These are phyloP conservation scores for Palythoa grandiflora DNA, from an alignment of 92 coral and sea anemone genomes.

Conservation along the genomic window DNA sequence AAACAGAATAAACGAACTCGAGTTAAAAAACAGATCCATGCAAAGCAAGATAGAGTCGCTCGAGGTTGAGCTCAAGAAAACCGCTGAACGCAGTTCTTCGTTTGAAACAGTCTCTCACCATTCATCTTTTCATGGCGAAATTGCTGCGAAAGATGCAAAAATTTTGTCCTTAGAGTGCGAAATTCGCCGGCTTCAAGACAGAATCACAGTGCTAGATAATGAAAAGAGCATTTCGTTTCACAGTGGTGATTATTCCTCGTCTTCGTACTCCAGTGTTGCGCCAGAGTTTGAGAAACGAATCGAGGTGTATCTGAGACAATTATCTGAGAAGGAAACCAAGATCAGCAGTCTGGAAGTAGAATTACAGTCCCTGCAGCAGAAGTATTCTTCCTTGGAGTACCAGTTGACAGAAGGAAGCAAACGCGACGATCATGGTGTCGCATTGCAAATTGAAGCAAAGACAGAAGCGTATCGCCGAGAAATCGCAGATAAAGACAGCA, in stretches of 20 bases:
- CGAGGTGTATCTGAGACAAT: conserved; percentile 27
- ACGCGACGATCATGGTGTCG: conserved; percentile 32
- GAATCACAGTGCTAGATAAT: neutral
- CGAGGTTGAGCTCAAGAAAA: conserved; percentile 18
- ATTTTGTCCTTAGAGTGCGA: conserved; percentile 28
- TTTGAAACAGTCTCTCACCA: neutral
- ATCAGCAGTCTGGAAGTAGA: conserved; percentile 23
- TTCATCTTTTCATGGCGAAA: conserved; percentile 18
- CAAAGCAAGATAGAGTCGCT: conserved; percentile 5
- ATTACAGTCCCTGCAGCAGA: conserved; percentile 30
- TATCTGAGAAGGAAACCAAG: conserved; percentile 42
- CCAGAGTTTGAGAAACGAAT: conserved; percentile 42
- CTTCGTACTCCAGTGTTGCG: conserved; percentile 26
- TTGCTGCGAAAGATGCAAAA: conserved; percentile 27
- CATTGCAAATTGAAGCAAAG: conserved; percentile 47
- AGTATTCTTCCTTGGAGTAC: conserved; percentile 40
- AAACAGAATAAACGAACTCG: conserved; percentile 32
- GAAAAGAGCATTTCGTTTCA: conserved; percentile 20
- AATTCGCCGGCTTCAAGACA: conserved; percentile 35
- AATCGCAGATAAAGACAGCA: conserved; percentile 58
- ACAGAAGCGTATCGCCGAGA: conserved; percentile 47
- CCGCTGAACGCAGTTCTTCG: neutral
- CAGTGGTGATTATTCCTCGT: neutral
- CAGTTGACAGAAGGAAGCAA: conserved; percentile 38
- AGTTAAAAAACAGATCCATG: conserved; percentile 18